These are phyloP conservation scores for Achlya flavicornis DNA, from an alignment of 2,888 invertebrate species.

Conservation along the genomic window DNA sequence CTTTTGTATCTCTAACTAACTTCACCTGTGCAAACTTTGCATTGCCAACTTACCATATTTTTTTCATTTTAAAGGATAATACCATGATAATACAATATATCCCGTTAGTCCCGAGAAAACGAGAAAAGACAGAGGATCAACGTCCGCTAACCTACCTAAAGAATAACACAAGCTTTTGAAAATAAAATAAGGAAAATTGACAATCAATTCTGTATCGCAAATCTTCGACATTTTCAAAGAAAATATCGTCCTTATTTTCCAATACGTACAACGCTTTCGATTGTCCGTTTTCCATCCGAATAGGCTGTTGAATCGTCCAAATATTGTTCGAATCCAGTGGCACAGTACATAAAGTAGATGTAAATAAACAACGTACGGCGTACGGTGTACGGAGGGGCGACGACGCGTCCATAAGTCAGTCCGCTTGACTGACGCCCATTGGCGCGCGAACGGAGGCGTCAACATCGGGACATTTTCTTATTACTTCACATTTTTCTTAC, in stretches of 20 bases:
- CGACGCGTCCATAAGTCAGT: conserved; percentile 38
- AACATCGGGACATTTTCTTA: conserved; percentile 28
- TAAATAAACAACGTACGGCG: conserved; percentile 26
- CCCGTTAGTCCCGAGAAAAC: not conserved
- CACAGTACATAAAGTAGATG: conserved; percentile 32
- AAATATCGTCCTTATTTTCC: conserved; percentile 25
- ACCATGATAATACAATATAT: not conserved
- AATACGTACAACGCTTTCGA: conserved; percentile 28
- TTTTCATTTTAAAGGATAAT: too few species aligned
- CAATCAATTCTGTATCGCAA: not conserved
- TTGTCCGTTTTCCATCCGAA: conserved; percentile 44
- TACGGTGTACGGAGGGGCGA: conserved; percentile 14
- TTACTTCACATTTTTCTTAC: conserved; percentile 22
- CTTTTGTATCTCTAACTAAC: too few species aligned
- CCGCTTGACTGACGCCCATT: conserved; percentile 40
- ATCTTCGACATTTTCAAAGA: not conserved
- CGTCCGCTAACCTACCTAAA: not conserved
- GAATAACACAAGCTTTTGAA: not conserved
- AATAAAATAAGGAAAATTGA: not conserved
- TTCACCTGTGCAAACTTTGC: too few species aligned
- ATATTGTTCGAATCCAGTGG: conserved; percentile 39
- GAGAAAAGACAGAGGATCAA: not conserved
- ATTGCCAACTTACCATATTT: too few species aligned
- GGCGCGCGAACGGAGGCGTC: conserved; percentile 31
- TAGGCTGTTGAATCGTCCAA: conserved; percentile 34